phyloP scores from a whole-genome alignment of 2,888 invertebrate species.

The Trichogramma evanescens region DNA sequence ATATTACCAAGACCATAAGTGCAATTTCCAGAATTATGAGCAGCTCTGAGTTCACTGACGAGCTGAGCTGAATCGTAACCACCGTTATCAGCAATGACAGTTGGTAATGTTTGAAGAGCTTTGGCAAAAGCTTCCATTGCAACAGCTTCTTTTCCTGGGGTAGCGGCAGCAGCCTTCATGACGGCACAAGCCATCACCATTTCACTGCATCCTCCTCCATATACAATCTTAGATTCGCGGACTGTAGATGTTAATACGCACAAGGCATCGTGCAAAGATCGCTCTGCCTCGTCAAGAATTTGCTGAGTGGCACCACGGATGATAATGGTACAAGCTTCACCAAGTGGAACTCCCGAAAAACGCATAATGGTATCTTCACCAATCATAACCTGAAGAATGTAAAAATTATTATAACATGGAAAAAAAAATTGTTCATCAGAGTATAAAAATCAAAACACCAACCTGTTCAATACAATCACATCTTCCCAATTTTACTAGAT shows the following conservation, averaged over 20 bases:
- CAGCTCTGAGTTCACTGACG: constrained; percentile 83
- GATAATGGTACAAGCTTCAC: constrained; percentile 95
- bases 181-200: constrained; percentile 96
- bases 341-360: constrained; percentile 89
- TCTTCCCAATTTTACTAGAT: constrained; percentile 82
- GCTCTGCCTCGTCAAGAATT: constrained; percentile 96
- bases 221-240: constrained; percentile 83
- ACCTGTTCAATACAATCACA: constrained; percentile 94
- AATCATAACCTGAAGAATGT: constrained; percentile 67
- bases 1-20: constrained; percentile 60
- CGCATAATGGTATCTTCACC: constrained; percentile 93
- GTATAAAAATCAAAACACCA: constrained; percentile 24
- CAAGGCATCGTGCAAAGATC: constrained; percentile 95
- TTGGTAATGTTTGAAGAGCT: constrained; percentile 84
- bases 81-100: constrained; percentile 96
- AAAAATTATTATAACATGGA: constrained; percentile 10
- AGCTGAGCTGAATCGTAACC: constrained; percentile 96
- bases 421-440: background rate
- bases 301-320: constrained; percentile 97
- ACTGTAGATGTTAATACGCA: constrained; percentile 95
- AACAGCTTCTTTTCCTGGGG: constrained; percentile 93
- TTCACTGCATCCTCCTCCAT: constrained; percentile 91
- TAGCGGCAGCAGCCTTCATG: constrained; percentile 71
- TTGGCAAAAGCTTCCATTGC: constrained; percentile 93
- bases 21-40: constrained; percentile 73